Base-by-base conservation (phyloP, 2,888 invertebrate genomes). In the Eupithecia insigniata region DNA sequence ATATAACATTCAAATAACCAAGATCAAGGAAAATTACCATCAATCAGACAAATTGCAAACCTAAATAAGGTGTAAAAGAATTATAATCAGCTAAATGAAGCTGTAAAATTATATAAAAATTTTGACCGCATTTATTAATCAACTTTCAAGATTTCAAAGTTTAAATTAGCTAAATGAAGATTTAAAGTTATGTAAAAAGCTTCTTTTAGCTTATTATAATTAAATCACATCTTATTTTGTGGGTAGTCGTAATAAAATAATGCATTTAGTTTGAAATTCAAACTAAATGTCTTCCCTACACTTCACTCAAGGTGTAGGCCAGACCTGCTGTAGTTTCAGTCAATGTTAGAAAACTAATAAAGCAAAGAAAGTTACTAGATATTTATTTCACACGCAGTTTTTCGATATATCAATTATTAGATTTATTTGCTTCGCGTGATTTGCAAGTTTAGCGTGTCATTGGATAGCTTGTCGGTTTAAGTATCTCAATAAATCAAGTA, bases 301-400 rank as follows among this genome's bases (percentile, higher is more conserved):
- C 36, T 12, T 12, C 12, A n/a, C n/a, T n/a, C n/a, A n/a, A 43
- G 2, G 1, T n/a, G 51, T 51, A 18, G 39, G 10, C 22, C 51
- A 22, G 22, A 32, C 32, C 5, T 34, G 10, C 51, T 51, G 22
- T 22, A 51, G 12, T 22, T 26, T 26, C 26, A 22, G 14, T 55
- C 55, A 18, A 18, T 0, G 1, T 18, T 18, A 8, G 8, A 30
- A 60, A 30, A 60, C 6, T 5, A 7, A 60, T 5, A 60, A 60
- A 60, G 2, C 28, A 30, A 30, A 60, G 60, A 60, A 60, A 60
- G 28, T 60, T 18, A 46, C 46, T 8, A 26, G 26, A 30, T 1
- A 60, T 60, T 28, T 30, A 60, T 60, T 60, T 60, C 30, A 30
- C 60, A 60, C 60, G 60, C 60, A 60, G 60, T 30, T 60, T 22